Base-by-base conservation (phyloP, 1,140 invertebrate genomes). In the Drosophila trapezifrons region DNA sequence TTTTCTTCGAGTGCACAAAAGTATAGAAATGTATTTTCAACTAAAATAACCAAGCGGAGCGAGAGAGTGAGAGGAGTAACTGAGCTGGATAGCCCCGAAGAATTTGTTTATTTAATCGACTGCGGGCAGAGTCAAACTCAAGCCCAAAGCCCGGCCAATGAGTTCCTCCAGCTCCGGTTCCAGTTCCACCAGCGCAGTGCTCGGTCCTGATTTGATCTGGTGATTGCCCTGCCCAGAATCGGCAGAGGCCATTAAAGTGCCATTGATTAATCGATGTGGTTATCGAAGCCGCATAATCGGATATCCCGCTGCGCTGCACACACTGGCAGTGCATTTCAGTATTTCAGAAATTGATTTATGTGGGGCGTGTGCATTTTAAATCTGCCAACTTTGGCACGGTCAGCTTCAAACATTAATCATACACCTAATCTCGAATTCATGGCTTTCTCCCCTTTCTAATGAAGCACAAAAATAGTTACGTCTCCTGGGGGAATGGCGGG, bases 381-480 rank as follows among this genome's bases (percentile, higher is more conserved):
- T 54, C 46, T 25, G 45, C 7, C 27, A 35, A 49, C 59, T 43
- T 40, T 35, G 35, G 27, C 62, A 52, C n/a, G 51, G 69, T 74
- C 69, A 74, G 56, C 37, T 47, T 52, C 29, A 46, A 72, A 42
- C 72, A 75, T 74, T 47, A 74, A 75, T 63, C 51, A 55, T 63
- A 55, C 22, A 49, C 45, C 58, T 74, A 75, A 75, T 74, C 70
- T 74, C 43, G 25, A 32, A 75, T 75, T 73, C 72, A 75, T 74
- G 70, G 56, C 69, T 55, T 74, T 62, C 58, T 40, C 27, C 55
- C 51, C 52, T 49, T 29, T 62, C 67, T 77, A 84, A 86, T 85
- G 74, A 75, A 81, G 82, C 78, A 78, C 70, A 76, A 75, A 82
- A 86, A 82, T 82, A 76, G 82, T 86, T 76, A 55, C 37, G 29